Evolutionary conservation across 2,797 vertebrate species (phyloP), one percentile per base, ranked within the genome.

Genomic region (Tolypeutes matacus): DNA sequence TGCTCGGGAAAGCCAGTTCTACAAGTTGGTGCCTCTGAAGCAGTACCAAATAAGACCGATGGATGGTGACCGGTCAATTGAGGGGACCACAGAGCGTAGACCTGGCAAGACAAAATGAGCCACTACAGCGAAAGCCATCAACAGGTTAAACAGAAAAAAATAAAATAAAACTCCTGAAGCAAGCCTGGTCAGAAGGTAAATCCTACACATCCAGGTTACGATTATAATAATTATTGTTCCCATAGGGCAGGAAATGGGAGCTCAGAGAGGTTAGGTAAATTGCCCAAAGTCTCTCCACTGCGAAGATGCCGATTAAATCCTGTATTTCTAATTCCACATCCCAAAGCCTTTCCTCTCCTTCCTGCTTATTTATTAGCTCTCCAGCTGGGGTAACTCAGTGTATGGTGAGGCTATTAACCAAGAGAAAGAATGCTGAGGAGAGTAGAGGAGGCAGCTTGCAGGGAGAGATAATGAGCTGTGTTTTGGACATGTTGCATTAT

Each of bases 391-490:
- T 60, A 62, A 56, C 73, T 81, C n/a, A 0, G 67, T 88, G 77
- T 13, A 58, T 42, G 56, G 87, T 25, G 75, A 93, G 3, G 89
- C 80, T 85, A 49, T 94, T 76, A 91, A 75, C 83, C 39, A 42
- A 31, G 88, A 95, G 93, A 83, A 39, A 78, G 73, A 69, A 39
- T 7, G 9, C 25, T 0, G 0, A 49, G 62, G n/a, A 46, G n/a
- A 56, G 46, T 5, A 49, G 69, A 5, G 53, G 46, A 72, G 92
- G 92, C 7, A 58, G 95, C 95, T 94, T 91, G 88, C 77, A 29
- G 88, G 31, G 86, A 89, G 67, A 89, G 89, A 76, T 93, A 93
- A 95, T 82, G 95, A 96, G 86, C 94, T 96, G 86, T 83, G 86
- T 94, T 95, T 85, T 34, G 92, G 84, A 85, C 76, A 20, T 12